phyloP scores from a whole-genome alignment of 1,140 invertebrate species.

The Papilio helenus region DNA sequence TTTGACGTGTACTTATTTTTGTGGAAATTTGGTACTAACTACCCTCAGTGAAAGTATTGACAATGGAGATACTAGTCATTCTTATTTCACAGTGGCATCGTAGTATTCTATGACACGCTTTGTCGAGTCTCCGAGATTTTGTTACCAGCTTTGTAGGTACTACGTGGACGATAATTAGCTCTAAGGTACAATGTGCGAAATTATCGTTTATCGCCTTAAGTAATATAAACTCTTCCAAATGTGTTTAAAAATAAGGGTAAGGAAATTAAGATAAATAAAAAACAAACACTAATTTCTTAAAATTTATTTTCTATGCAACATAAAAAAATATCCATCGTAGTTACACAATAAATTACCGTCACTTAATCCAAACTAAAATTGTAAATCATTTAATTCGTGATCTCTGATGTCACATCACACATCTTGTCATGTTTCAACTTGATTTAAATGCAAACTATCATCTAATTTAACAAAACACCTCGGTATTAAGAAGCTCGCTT shows the following conservation, averaged over 20 bases:
- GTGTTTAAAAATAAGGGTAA: neutral
- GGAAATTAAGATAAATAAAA: slow-evolving; percentile 45
- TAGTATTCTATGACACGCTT: no score
- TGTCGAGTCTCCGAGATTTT: no score
- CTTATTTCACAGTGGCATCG: no score
- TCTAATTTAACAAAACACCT: slow-evolving; percentile 41
- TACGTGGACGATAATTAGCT: no score
- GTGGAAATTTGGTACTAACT: neutral
- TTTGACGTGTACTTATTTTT: no score
- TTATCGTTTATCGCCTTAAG: no score
- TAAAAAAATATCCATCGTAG: slow-evolving; percentile 83
- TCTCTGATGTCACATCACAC: slow-evolving; percentile 51
- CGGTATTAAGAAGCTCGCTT: slow-evolving; percentile 37
- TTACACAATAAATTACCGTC: slow-evolving; percentile 82
- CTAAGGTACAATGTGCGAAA: no score
- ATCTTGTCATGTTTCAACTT: slow-evolving; percentile 56
- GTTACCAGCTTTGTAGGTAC: no score
- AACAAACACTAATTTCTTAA: slow-evolving; percentile 76
- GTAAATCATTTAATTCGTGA: slow-evolving; percentile 75
- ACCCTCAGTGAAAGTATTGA: neutral
- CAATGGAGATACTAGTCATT: no score
- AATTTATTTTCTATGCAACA: slow-evolving; percentile 83
- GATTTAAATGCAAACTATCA: slow-evolving; percentile 43
- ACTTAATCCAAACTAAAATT: slow-evolving; percentile 79
- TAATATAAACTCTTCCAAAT: no score